Evolutionary conservation across 2,888 invertebrate species (phyloP), one percentile per base, ranked within the genome.

Genomic region (Seira musarum): DNA sequence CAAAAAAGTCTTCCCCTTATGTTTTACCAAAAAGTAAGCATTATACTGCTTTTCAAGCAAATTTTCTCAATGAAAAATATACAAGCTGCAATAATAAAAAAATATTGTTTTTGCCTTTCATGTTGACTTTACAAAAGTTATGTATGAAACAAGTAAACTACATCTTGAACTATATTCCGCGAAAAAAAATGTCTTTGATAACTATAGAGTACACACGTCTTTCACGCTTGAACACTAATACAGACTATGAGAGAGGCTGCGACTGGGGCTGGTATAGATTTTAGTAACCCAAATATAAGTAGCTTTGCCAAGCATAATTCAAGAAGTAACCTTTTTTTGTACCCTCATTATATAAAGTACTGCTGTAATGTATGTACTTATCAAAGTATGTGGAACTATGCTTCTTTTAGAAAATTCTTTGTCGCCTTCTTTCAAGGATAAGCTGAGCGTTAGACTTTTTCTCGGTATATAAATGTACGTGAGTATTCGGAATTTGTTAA

Each of bases 401-500:
- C 2, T 30, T 2, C 30, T 35, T 69, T 69, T 69, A 66, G 65
- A 71, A 64, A 65, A 65, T 19, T 71, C 15, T 65, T 70, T 61
- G 30, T 30, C 30, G 30, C 30, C 8, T 30, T 30, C 30, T 8
- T 30, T 30, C 30, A 2, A 30, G 8, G 8, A 30, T 8, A 30
- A 30, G 30, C 30, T 77, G 66, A 71, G 65, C 66, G 57, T 63
- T 71, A 70, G 25, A 65, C 19, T 53, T 60, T 66, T 63, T 46
- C 63, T 61, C 67, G 68, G 68, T 67, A 67, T 49, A 46, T 74
- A 66, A 63, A 53, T 69, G 64, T 21, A 65, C 57, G 71, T 69
- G 76, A 70, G 71, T 77, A 71, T 77, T 71, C 77, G 70, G 68
- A 75, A 30, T 30, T 30, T 68, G 68, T 69, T 77, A 77, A 77